phyloP scores from a whole-genome alignment of 2,888 invertebrate genomes.

The Apodemia mormo region DNA sequence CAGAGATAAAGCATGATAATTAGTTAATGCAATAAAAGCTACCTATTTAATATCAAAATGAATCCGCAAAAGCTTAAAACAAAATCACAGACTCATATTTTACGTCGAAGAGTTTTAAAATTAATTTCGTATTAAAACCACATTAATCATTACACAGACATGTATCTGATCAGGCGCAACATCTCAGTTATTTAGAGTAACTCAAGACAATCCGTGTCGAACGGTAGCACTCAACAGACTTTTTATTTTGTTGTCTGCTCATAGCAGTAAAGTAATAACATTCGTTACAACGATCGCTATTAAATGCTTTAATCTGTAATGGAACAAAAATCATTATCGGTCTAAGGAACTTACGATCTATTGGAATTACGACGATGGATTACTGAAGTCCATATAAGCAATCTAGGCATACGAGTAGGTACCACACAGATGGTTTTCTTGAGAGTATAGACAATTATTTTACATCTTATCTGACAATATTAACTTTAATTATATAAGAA shows the following conservation, averaged over 20 bases:
- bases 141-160: slow-evolving; percentile 16
- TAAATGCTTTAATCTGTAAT: not conserved
- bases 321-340: not conserved
- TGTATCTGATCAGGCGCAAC: slow-evolving; percentile 15
- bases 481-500: too few relatives aligned
- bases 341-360: slow-evolving; percentile 30
- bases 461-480: too few relatives aligned
- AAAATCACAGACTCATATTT: not conserved
- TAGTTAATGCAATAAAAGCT: not conserved
- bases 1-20: slow-evolving; percentile 10
- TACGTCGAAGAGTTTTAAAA: not conserved
- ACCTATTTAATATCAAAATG: not conserved
- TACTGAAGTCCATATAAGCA: slow-evolving; percentile 26
- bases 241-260: slow-evolving; percentile 48
- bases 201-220: slow-evolving; percentile 47
- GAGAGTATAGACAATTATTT: too few relatives aligned
- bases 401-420: not conserved
- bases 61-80: not conserved
- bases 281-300: slow-evolving; percentile 8
- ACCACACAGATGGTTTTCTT: too few relatives aligned
- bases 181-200: slow-evolving; percentile 37
- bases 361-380: slow-evolving; percentile 19
- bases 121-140: not conserved
- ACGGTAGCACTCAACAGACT: slow-evolving; percentile 53
- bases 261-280: slow-evolving; percentile 23